Conservation (phyloP, 2,797 vertebrate species). For the Smutsia temminckii region DNA sequence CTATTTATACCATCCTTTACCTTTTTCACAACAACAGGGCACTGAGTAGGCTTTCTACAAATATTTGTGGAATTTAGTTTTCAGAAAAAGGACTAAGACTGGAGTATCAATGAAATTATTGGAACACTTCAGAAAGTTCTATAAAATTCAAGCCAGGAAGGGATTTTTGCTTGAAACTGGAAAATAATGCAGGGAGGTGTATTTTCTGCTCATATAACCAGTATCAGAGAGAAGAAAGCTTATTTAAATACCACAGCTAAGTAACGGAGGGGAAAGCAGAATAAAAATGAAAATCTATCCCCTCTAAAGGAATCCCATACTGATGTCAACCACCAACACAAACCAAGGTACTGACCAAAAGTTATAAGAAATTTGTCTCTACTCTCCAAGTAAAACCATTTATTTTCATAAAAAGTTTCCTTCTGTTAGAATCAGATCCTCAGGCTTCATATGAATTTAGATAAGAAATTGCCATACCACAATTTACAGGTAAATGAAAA, state of each 20-base stretch:
- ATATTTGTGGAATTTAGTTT: conserved; percentile 55
- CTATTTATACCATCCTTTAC: conserved; percentile 9
- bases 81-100: conserved; percentile 12
- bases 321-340: neutral
- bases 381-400: neutral
- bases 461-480: neutral
- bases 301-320: neutral
- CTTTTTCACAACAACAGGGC: conserved; percentile 9
- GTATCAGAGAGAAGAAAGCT: neutral
- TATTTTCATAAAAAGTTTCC: neutral
- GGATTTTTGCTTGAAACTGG: neutral
- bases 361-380: neutral
- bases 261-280: neutral
- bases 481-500: neutral
- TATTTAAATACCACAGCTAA: neutral
- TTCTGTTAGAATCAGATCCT: conserved; percentile 11
- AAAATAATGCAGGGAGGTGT: neutral
- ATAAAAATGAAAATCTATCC: neutral
- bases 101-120: neutral
- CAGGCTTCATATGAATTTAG: neutral
- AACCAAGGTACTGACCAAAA: neutral
- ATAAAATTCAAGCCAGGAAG: neutral
- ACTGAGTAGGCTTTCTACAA: conserved; percentile 17
- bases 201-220: neutral
- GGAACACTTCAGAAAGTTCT: neutral